Evolutionary conservation across 2,888 invertebrate genomes (phyloP).

Genomic region (Latheticus oryzae): DNA sequence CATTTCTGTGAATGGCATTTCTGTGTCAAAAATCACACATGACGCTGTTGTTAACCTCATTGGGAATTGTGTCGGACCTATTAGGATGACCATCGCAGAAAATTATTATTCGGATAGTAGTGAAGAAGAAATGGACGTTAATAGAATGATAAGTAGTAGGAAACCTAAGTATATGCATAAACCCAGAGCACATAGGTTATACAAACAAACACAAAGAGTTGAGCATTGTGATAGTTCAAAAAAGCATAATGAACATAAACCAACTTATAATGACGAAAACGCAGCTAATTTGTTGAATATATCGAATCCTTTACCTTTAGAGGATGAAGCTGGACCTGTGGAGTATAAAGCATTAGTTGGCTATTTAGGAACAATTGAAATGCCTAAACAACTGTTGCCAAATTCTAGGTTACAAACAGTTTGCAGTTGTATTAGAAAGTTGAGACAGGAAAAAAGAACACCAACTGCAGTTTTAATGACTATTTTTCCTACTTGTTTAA

Average conservation of each 20-base stretch:
- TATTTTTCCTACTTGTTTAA: slow-evolving; percentile 82
- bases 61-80: slow-evolving; percentile 85
- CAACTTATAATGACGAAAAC: slow-evolving; percentile 40
- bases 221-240: slow-evolving; percentile 14
- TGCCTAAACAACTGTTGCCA: slow-evolving; percentile 84
- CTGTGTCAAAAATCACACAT: slow-evolving; percentile 91
- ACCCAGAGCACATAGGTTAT: slow-evolving; percentile 54
- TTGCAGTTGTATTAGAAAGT: slow-evolving; percentile 86
- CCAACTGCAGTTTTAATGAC: slow-evolving; percentile 88
- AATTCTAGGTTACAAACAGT: slow-evolving; percentile 83
- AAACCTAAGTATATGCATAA: slow-evolving; percentile 74
- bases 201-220: slow-evolving; percentile 45
- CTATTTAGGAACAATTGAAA: slow-evolving; percentile 95
- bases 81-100: slow-evolving; percentile 88
- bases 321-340: slow-evolving; percentile 69
- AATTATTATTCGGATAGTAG: slow-evolving; percentile 88
- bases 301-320: slow-evolving; percentile 52
- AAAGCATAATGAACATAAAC: slow-evolving; percentile 20
- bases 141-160: slow-evolving; percentile 67
- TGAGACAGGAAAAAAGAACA: slow-evolving; percentile 88
- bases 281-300: slow-evolving; percentile 44
- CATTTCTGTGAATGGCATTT: slow-evolving; percentile 90
- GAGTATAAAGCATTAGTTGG: slow-evolving; percentile 90
- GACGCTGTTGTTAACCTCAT: slow-evolving; percentile 93
- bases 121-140: slow-evolving; percentile 77